Evolutionary conservation across 1,140 invertebrate species (phyloP), one percentile per base, ranked within the genome.

Genomic region (Cyclargus thomasi): DNA sequence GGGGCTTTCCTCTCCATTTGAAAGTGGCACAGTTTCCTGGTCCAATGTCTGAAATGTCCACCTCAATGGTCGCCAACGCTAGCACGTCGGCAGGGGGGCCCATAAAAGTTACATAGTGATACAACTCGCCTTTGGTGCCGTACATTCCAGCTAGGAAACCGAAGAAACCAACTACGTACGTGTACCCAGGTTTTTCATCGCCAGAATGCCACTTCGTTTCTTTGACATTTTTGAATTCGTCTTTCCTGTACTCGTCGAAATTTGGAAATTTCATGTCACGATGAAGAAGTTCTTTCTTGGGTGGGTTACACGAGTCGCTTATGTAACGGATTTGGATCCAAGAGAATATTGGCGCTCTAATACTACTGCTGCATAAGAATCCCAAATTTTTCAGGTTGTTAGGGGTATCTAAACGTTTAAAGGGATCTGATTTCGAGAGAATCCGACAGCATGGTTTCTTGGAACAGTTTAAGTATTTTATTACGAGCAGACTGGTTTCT

Each of bases 1-100:
- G 84, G 1, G 96, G 96, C 79, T 97, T 97, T 70, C 96, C 95
- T 83, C 95, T 91, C 96, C 96, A 97, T 82, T 96, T 96, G 73
- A 95, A 93, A 1, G 94, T 94, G 53, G 94, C 84, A 74, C 92
- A 95, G 4, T 66, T 64, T 5, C 87, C 87, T 17, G 79, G 73
- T 11, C 70, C 63, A 29, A 88, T 76, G 67, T 75, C 82, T 1
- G 72, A 74, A 47, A 90, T 66, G 47, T 88, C 83, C 2, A 90
- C 72, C 72, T 90, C 87, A 29, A 86, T 79, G 1, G 74, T 65
- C 20, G 86, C 82, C 53, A 88, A 29, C 2, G 87, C 87, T 0
- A 86, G 53, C 16, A 88, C 84, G 65, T 90, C 87, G 17, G 82
- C 81, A 0, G 86, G 65, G 11, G 86, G 77, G 1, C 65, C 65